Base-by-base conservation (phyloP, 2,888 invertebrate genomes). In the Alsophila aescularia region DNA sequence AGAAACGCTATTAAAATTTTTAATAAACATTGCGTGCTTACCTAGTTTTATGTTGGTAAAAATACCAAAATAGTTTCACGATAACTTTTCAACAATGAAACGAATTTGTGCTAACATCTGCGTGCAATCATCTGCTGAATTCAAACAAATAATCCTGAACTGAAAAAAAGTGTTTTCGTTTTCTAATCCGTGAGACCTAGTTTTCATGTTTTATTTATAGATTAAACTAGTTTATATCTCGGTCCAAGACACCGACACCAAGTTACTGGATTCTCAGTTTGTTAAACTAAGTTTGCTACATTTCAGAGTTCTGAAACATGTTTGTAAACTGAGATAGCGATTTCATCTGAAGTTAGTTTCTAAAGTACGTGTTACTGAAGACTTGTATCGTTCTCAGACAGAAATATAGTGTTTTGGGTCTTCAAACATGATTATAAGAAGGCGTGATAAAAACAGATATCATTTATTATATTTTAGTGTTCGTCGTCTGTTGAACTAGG, bases 201-300 rank as follows among this genome's bases (percentile, higher is more conserved):
- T 57, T 57, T 53, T 16, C 27, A 45, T 27, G 31, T 36, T 47
- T 49, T 54, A 49, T 60, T 53, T 57, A 41, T 42, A 24, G 2
- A 32, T 1, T 51, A 41, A 47, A 57, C 56, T 60, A 53, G 39
- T 43, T 60, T 31, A 52, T 39, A 51, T 51, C 24, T 47, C 43
- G 21, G 15, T 52, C 13, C 34, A 50, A 52, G 35, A 43, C 21
- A 32, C 43, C 27, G 37, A 49, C 43, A 44, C 43, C 16, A 21
- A 53, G 40, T 47, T 24, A 7, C 34, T 29, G 24, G 31, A 39
- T 27, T 5, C 37, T 39, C 24, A 2, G 32, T 36, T 37, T 37
- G 31, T 42, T 14, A 14, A 35, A 24, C 24, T 24, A 24, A 53
- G 43, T 29, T 29, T 21, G 37, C 8, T 24, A 24, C 24, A 24